Evolutionary conservation across 1,140 invertebrate species (phyloP), one percentile per base, ranked within the genome.

Genomic region (Drosophila oshimai): DNA sequence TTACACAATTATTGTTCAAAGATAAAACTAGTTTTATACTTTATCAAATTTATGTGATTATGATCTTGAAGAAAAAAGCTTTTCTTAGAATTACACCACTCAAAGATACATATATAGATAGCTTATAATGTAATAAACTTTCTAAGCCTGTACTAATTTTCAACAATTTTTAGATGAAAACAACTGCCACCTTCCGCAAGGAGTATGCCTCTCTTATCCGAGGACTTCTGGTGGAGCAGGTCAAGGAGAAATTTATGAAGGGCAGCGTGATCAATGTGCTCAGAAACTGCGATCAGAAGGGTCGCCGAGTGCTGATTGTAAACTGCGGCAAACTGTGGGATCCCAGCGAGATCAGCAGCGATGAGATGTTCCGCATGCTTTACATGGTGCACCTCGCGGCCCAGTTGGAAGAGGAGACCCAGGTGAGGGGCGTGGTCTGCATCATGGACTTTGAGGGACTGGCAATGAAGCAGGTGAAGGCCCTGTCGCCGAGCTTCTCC

Each of bases 401-500:
- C 1, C 92, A 96, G 33, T 70, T 94, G 33, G 96, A 96, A 87
- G 94, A 94, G 3, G 94, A 95, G 89, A 94, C 94, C 3, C 95
- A 96, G 91, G 92, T 95, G 13, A 92, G 92, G 28, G 96, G 96
- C 6, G 93, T 93, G 0, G 94, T 96, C 17, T 95, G 96, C 4
- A 92, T 97, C 36, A 95, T 97, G 94, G 95, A 97, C 89, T 96
- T 96, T 83, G 93, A 96, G 58, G 94, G 94, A 2, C 91, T 97
- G 67, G 92, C 93, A 33, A 94, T 95, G 93, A 94, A 93, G 89
- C 96, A 97, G 92, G 94, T 94, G 1, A 93, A 93, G 91, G 94
- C 93, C 1, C 89, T 96, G n/a, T 93, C 94, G 1, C 95, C 95
- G 15, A 90, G 93, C 1, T 96, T 96, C 87, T 95, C 95, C 17